Evolutionary conservation across 2,113 vertebrate genomes (phyloP).

Genomic region (Hypomesus transpacificus): DNA sequence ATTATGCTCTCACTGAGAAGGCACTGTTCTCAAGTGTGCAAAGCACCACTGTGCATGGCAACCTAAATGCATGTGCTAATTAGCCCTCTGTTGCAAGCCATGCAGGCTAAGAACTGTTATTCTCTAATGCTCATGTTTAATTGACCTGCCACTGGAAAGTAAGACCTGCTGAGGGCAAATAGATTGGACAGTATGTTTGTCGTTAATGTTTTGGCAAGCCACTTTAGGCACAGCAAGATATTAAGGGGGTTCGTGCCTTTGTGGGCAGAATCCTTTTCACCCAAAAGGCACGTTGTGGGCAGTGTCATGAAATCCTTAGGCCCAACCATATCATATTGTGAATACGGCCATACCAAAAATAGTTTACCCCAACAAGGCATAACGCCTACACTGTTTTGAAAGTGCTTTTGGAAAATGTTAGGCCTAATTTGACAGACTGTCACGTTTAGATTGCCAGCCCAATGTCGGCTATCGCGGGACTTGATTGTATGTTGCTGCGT

Average conservation of each 20-base stretch:
- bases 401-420: too few species aligned
- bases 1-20: conserved; percentile 9
- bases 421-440: too few species aligned
- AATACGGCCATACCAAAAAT: not conserved
- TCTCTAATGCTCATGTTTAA: conserved; percentile 59
- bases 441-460: too few species aligned
- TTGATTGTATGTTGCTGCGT: too few species aligned
- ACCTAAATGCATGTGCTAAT: conserved; percentile 60
- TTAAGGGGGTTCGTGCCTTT: conserved; percentile 57
- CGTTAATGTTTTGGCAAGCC: conserved; percentile 43
- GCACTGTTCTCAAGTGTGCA: conserved; percentile 27
- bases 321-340: conserved; percentile 7
- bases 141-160: conserved; percentile 60
- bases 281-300: conserved; percentile 32
- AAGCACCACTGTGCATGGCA: conserved; percentile 31
- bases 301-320: conserved; percentile 8
- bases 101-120: conserved; percentile 47
- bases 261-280: conserved; percentile 40
- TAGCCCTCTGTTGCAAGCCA: conserved; percentile 49
- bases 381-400: too few species aligned
- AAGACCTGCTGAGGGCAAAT: conserved; percentile 41
- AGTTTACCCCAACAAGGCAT: too few species aligned
- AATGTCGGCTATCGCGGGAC: too few species aligned
- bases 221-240: conserved; percentile 56
- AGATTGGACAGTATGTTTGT: conserved; percentile 43